A percentile compares a stretch with the other conserved stretches of the same genome.
phyloP scores from a whole-genome alignment of 2,888 invertebrate species.

The Ormyrus pomaceus region DNA sequence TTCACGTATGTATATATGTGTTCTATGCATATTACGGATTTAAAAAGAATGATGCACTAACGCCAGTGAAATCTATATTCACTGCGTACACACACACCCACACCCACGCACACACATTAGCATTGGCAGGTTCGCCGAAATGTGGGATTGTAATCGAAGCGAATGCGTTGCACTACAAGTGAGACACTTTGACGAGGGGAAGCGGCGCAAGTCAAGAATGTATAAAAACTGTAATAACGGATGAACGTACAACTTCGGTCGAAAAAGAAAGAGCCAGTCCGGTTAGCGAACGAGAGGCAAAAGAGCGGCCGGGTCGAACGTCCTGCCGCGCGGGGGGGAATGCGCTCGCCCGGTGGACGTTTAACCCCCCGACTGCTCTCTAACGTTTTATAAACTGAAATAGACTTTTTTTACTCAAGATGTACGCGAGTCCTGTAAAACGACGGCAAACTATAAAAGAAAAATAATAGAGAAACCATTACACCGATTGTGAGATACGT shows the following conservation, averaged over 20 bases:
- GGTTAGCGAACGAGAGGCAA: conserved; percentile 13
- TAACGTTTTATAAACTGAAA: conserved; percentile 14
- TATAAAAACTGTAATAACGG: conserved; percentile 45
- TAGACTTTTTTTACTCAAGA: conserved; percentile 37
- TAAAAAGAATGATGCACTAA: conserved; percentile 25
- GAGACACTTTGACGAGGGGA: conserved; percentile 53
- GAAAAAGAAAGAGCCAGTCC: conserved; percentile 30
- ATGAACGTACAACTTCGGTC: conserved; percentile 42
- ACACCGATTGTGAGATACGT: conserved; percentile 19
- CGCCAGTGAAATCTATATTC: neutral
- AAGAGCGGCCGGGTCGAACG: conserved; percentile 34
- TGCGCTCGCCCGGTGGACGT: conserved; percentile 16
- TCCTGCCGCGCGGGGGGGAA: conserved; percentile 4
- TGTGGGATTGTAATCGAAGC: conserved; percentile 8
- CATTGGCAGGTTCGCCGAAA: neutral
- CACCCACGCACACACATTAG: neutral
- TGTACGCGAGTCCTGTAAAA: conserved; percentile 20
- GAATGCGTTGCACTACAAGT: conserved; percentile 56
- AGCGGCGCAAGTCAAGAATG: conserved; percentile 34
- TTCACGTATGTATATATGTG: conserved; percentile 58
- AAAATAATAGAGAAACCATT: conserved; percentile 13
- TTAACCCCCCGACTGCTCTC: conserved; percentile 17
- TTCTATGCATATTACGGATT: conserved; percentile 31
- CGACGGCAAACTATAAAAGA: neutral
- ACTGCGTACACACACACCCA: neutral